These are phyloP conservation scores for Darevskia nairensis DNA, from an alignment of 2,797 vertebrate genomes.

Conservation along the genomic window DNA sequence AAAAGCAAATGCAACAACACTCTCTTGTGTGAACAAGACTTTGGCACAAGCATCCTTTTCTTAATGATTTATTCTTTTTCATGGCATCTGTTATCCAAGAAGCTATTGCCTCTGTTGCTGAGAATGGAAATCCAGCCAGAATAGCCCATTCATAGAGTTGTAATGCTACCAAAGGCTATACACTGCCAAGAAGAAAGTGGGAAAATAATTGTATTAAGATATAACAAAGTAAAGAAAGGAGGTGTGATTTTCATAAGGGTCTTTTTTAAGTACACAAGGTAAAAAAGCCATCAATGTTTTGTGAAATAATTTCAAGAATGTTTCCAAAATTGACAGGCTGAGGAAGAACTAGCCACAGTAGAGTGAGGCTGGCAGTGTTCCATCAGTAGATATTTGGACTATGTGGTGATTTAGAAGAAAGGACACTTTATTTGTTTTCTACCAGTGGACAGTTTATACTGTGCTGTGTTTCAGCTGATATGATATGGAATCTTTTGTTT, in stretches of 20 bases:
- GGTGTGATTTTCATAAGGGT: not conserved
- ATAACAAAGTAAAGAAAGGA: constrained; percentile 9
- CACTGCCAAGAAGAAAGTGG: constrained; percentile 9
- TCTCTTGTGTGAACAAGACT: constrained; percentile 9
- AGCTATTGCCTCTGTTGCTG: constrained; percentile 32
- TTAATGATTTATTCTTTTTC: constrained; percentile 13
- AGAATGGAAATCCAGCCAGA: constrained; percentile 17
- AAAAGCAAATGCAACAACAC: constrained; percentile 29
- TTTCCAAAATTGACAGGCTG: constrained; percentile 37
- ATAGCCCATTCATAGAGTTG: constrained; percentile 15
- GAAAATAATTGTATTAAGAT: fast-evolving
- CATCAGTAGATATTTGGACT: constrained; percentile 24
- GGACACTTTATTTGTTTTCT: constrained; percentile 66
- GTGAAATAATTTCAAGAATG: constrained; percentile 38
- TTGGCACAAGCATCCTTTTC: constrained; percentile 26
- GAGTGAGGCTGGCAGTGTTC: constrained; percentile 20
- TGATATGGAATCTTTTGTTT: constrained; percentile 55
- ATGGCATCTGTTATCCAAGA: constrained; percentile 10
- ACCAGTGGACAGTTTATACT: constrained; percentile 47
- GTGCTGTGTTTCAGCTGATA: constrained; percentile 63
- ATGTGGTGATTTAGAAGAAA: constrained; percentile 12
- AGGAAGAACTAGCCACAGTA: constrained; percentile 31
- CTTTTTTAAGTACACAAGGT: constrained; percentile 11
- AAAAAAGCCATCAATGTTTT: constrained; percentile 31
- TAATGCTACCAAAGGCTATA: not conserved